Conservation (phyloP, 2,113 vertebrate genomes). For the Piliocolobus tephrosceles region DNA sequence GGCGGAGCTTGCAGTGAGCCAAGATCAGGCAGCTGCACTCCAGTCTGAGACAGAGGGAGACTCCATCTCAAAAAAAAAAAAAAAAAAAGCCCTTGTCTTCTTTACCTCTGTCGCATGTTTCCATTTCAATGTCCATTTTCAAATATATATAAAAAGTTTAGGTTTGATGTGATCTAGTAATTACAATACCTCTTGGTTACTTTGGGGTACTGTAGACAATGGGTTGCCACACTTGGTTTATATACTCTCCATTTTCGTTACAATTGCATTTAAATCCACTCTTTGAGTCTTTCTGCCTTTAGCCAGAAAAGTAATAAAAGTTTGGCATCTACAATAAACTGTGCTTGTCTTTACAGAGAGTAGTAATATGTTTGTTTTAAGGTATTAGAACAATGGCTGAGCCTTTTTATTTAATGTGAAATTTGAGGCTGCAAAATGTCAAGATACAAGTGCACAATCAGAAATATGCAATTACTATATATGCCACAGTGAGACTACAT, state of each 20-base stretch:
- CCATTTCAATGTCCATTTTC: background rate
- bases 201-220: background rate
- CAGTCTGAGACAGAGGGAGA: too few species aligned
- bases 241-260: background rate
- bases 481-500: background rate
- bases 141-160: background rate
- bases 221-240: background rate
- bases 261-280: background rate
- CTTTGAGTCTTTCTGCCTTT: background rate
- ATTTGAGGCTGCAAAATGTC: background rate
- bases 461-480: background rate
- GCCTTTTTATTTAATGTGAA: conserved; percentile 13
- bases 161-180: background rate
- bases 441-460: background rate
- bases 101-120: background rate
- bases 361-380: background rate
- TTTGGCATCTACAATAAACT: background rate
- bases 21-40: too few species aligned
- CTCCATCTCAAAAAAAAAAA: too few species aligned
- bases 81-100: background rate
- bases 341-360: background rate
- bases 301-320: background rate
- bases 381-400: background rate
- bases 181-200: background rate
- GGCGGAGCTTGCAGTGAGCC: too few species aligned